Percentiles rank a stretch among this genome's conserved stretches.
These are phyloP conservation scores for Recurvirostra avosetta DNA, from an alignment of 2,113 vertebrate species.

Conservation along the genomic window DNA sequence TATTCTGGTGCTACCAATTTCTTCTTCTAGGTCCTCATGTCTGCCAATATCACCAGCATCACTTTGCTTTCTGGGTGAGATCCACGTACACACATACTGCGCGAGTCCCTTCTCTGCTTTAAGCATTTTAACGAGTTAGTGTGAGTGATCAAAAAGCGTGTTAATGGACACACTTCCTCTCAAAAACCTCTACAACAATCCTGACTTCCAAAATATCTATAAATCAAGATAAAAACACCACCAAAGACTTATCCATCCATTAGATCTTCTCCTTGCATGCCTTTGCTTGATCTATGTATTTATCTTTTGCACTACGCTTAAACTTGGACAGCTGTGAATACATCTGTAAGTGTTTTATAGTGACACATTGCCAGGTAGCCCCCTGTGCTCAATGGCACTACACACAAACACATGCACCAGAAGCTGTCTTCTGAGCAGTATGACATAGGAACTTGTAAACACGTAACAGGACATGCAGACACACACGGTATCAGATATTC, in stretches of 20 bases:
- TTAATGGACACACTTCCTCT: neutral
- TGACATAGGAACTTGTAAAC: neutral
- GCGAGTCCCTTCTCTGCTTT: neutral
- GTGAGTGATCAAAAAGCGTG: neutral
- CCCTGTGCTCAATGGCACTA: neutral
- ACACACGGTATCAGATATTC: neutral
- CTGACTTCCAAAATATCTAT: neutral
- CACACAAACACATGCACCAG: neutral
- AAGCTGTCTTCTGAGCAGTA: neutral
- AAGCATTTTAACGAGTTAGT: neutral
- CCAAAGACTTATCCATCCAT: neutral
- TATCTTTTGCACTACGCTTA: neutral
- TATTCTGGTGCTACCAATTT: neutral
- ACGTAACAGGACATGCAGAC: rapidly evolving
- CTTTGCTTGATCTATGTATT: neutral
- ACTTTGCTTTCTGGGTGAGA: neutral
- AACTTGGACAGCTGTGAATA: neutral
- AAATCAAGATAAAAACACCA: neutral
- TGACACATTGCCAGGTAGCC: rapidly evolving
- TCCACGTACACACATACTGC: rapidly evolving
- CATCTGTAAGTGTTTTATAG: neutral
- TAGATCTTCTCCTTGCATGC: neutral
- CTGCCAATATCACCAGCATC: neutral
- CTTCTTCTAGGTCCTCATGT: neutral
- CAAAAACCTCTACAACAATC: neutral